phyloP scores from a whole-genome alignment of 2,113 vertebrate genomes.

The Morone chrysops region DNA sequence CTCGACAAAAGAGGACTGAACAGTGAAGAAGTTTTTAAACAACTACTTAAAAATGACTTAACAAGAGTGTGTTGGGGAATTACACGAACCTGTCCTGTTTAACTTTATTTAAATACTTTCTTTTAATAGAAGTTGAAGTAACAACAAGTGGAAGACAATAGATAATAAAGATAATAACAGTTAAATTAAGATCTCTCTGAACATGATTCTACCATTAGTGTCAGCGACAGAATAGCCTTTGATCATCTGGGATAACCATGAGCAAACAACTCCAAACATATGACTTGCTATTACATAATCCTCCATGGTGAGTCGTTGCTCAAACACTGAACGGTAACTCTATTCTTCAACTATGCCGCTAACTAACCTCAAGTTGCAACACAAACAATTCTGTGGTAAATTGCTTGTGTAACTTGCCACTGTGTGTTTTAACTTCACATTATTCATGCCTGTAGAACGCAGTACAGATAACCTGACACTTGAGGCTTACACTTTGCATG shows the following conservation, averaged over 20 bases:
- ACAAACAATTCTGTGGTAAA: slow-evolving; percentile 11
- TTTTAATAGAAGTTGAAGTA: no score
- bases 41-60: no score
- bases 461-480: background rate
- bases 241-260: background rate
- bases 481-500: background rate
- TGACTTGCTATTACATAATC: slow-evolving; percentile 19
- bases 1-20: background rate
- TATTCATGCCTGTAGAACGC: background rate
- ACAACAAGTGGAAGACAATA: background rate
- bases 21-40: background rate
- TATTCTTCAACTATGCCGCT: background rate
- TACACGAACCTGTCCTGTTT: background rate
- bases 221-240: background rate
- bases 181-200: background rate
- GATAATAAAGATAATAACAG: no score
- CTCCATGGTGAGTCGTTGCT: background rate
- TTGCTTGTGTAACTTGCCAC: background rate
- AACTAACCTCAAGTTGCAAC: slow-evolving; percentile 2
- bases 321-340: background rate
- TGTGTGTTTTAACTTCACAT: background rate
- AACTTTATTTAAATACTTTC: no score
- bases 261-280: slow-evolving; percentile 26
- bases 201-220: background rate
- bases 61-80: no score